Percentiles rank a stretch among this genome's conserved stretches.
Conservation (phyloP, 2,113 vertebrate genomes). For the Alouatta palliata region DNA sequence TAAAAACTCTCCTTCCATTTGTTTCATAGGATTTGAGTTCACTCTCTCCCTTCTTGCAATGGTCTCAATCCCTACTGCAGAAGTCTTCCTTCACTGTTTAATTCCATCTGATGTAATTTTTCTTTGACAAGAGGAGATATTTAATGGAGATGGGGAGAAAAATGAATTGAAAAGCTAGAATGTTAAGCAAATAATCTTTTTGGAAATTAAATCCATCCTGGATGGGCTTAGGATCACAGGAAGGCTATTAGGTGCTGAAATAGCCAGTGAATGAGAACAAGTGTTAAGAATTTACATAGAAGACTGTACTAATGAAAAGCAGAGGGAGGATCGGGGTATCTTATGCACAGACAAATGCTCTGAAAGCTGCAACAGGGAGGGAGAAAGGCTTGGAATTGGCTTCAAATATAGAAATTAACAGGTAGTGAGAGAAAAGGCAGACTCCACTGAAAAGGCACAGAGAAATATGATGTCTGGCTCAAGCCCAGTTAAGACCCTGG, state of each 20-base stretch:
- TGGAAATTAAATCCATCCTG: background rate
- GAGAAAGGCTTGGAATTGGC: background rate
- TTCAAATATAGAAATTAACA: background rate
- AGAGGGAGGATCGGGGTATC: background rate
- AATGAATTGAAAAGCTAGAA: background rate
- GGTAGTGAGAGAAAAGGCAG: background rate
- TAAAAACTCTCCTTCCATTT: background rate
- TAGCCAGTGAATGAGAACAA: background rate
- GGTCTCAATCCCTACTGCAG: background rate
- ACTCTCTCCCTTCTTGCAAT: background rate
- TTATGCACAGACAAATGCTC: background rate
- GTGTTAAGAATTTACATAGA: background rate
- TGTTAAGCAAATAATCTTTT: background rate
- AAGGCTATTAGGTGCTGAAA: background rate
- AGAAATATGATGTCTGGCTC: background rate
- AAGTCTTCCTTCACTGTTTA: background rate
- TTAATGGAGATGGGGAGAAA: background rate
- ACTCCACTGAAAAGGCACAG: background rate
- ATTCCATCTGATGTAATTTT: background rate
- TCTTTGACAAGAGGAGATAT: background rate
- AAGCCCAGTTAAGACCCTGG: background rate
- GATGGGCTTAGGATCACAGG: background rate
- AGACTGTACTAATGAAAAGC: background rate
- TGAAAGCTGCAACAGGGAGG: background rate
- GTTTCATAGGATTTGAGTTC: background rate